Evolutionary conservation across 2,113 vertebrate genomes (phyloP).

Genomic region (Perccottus glenii): DNA sequence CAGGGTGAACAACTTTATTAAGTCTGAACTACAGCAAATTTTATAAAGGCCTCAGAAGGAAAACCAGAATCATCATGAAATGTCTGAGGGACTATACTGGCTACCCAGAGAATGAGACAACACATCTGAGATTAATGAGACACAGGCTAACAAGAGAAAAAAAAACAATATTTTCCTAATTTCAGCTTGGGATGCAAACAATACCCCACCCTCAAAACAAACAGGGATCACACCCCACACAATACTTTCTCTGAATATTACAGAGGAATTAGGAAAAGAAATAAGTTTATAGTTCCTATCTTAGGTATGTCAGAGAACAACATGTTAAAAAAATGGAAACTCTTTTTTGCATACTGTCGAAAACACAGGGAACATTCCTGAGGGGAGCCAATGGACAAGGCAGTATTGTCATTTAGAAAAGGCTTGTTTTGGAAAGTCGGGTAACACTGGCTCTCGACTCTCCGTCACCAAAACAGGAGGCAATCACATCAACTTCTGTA

Average conservation of each 20-base stretch:
- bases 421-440: conserved; percentile 49
- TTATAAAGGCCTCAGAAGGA: conserved; percentile 34
- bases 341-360: conserved; percentile 54
- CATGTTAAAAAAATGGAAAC: conserved; percentile 56
- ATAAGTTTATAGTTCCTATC: background rate
- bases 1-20: too few species aligned
- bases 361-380: conserved; percentile 73
- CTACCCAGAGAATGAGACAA: conserved; percentile 35
- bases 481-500: conserved; percentile 4
- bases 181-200: conserved; percentile 65
- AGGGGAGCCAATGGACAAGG: conserved; percentile 52
- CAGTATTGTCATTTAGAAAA: conserved; percentile 46
- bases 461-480: background rate
- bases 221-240: conserved; percentile 44
- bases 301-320: conserved; percentile 16
- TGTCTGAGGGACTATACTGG: conserved; percentile 20
- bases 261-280: conserved; percentile 1
- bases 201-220: conserved; percentile 65
- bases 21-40: conserved; percentile 11
- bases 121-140: conserved; percentile 69
- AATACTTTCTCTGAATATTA: conserved; percentile 66
- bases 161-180: conserved; percentile 60
- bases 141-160: conserved; percentile 49
- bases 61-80: conserved; percentile 34
- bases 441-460: conserved; percentile 25